A percentile compares a stretch with the other conserved stretches of the same genome.
These are phyloP conservation scores for Helicolenus hilgendorfi DNA, from an alignment of 2,797 vertebrate genomes.

Conservation along the genomic window DNA sequence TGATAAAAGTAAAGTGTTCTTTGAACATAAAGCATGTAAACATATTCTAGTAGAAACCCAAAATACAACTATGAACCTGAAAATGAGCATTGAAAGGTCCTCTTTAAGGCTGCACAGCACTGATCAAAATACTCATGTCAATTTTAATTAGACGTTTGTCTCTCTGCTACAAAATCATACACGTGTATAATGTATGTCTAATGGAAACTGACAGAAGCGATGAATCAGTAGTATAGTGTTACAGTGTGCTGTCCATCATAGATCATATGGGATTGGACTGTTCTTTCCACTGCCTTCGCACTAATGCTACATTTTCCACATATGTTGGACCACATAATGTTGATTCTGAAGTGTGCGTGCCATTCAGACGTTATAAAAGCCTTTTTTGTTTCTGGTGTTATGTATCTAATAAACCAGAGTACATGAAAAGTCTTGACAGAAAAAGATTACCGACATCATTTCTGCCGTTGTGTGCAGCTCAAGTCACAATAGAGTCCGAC, in stretches of 20 bases:
- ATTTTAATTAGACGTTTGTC: not conserved
- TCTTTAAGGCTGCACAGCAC: not conserved
- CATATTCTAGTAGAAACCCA: no score
- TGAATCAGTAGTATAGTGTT: constrained; percentile 6
- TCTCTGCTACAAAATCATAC: not conserved
- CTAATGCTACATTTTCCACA: not conserved
- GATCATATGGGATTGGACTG: not conserved
- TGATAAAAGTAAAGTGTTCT: no score
- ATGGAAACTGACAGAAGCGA: constrained; percentile 21
- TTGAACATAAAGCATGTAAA: no score
- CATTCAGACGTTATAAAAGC: constrained; percentile 1
- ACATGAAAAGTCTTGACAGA: constrained; percentile 12
- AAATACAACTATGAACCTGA: no score
- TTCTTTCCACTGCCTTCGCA: not conserved
- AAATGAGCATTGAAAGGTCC: no score
- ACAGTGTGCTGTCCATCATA: constrained; percentile 2
- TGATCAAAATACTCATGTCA: not conserved
- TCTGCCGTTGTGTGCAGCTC: constrained; percentile 18
- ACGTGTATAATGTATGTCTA: not conserved
- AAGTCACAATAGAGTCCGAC: constrained; percentile 17
- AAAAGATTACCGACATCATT: constrained; percentile 1
- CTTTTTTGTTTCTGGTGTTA: not conserved
- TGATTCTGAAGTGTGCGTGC: not conserved
- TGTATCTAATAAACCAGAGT: constrained; percentile 15
- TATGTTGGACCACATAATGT: not conserved